These are phyloP conservation scores for Ormyrus rosae DNA, from an alignment of 2,888 invertebrate genomes.

Conservation along the genomic window DNA sequence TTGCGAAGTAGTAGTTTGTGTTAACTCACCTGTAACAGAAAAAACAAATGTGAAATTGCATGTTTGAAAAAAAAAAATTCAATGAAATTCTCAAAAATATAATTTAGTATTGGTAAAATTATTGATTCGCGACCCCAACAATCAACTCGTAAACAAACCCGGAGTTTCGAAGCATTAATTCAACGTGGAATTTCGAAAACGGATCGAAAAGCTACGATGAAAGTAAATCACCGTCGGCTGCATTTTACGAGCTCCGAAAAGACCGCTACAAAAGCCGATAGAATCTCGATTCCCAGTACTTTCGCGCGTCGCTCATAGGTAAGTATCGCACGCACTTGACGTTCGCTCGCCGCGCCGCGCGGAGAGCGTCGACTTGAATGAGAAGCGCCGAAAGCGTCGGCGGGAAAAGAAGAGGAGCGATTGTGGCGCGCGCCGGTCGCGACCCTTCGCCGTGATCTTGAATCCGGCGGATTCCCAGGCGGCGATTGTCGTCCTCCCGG, in stretches of 20 bases:
- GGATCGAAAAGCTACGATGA: too few relatives aligned
- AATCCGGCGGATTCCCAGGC: conserved; percentile 43
- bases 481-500: conserved; percentile 10
- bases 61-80: conserved; percentile 2
- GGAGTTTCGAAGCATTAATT: too few relatives aligned
- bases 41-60: background rate
- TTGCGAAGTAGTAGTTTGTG: background rate
- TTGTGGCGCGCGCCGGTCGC: conserved; percentile 1
- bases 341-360: background rate
- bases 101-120: background rate
- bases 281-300: too few relatives aligned
- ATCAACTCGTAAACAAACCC: background rate
- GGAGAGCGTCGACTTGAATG: conserved; percentile 2
- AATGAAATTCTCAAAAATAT: background rate
- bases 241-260: too few relatives aligned
- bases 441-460: conserved; percentile 56
- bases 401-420: conserved; percentile 1
- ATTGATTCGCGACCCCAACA: background rate
- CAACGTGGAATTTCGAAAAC: too few relatives aligned
- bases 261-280: too few relatives aligned
- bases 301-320: too few relatives aligned
- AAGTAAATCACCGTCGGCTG: too few relatives aligned
- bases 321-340: background rate
- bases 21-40: conserved; percentile 44
- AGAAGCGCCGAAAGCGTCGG: conserved; percentile 22